Base-by-base conservation (phyloP, 2,888 invertebrate species). In the Apantesis nais region DNA sequence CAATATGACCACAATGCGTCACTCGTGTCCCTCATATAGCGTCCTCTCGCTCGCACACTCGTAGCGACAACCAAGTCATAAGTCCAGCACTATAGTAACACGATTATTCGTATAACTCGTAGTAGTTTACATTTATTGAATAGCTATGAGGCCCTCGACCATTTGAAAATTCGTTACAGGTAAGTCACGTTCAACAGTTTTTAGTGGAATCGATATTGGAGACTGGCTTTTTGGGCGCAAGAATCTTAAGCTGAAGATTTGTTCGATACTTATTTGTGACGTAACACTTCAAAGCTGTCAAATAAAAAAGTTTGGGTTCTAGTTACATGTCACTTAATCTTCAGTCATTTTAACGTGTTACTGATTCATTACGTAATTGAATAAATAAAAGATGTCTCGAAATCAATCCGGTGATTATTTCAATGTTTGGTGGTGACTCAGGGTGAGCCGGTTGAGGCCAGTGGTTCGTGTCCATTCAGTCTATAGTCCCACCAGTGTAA, bases 11-110 rank as follows among this genome's bases (percentile, higher is more conserved):
- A 85, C 85, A 81, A 80, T 77, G 83, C 82, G 83, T 84, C 79
- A 81, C 77, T 77, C 77, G 78, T 80, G 82, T 82, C 82, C 81
- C 84, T 80, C 76, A 68, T 77, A 79, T 78, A 88, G 87, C 87
- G 90, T 89, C 89, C 87, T 85, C 77, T 85, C 87, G 87, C 88
- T 83, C 76, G 74, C 81, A 81, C 83, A 77, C 73, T 70, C 58
- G 58, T 66, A 68, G 70, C 77, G 78, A 75, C 77, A 69, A 70
- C 70, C 5, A 29, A 72, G 75, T 82, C 77, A 72, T 37, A 71
- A 67, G 76, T 81, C 75, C 78, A 76, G 77, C 83, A 83, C 84
- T 82, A 74, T 72, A 73, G 66, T 77, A 75, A 80, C 82, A 78
- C 74, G 67, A 73, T 78, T 70, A 72, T 72, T 74, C 67, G 48